A percentile compares a stretch with the other conserved stretches of the same genome.
Evolutionary conservation across 2,113 vertebrate genomes (phyloP).

Genomic region (Glaucomys volans): DNA sequence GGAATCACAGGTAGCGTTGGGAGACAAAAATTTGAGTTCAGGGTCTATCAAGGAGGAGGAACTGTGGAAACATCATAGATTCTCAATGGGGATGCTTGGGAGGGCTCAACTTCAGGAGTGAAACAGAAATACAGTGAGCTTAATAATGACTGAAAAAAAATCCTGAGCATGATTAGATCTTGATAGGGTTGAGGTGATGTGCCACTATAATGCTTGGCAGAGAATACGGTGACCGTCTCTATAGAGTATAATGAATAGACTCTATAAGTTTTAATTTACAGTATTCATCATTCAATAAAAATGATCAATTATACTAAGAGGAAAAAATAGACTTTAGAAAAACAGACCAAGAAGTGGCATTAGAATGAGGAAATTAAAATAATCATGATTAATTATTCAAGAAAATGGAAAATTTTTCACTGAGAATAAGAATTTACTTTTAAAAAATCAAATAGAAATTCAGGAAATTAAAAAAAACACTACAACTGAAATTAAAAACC

Average conservation of each 20-base stretch:
- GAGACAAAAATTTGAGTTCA: not conserved
- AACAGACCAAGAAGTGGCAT: not conserved
- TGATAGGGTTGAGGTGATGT: not conserved
- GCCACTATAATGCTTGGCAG: not conserved
- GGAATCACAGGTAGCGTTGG: not conserved
- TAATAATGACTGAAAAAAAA: not conserved
- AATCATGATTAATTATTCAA: not conserved
- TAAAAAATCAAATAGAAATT: slow-evolving; percentile 11
- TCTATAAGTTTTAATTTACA: not conserved
- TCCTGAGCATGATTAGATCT: not conserved
- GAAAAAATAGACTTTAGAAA: not conserved
- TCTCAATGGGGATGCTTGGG: not conserved
- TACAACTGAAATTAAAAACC: not conserved
- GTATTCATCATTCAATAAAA: not conserved
- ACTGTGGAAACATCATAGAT: not conserved
- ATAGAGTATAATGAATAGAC: not conserved
- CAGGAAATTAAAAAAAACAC: not conserved
- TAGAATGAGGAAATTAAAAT: not conserved
- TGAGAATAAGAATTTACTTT: not conserved
- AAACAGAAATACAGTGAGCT: not conserved
- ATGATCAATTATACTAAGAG: not conserved
- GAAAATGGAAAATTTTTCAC: not conserved
- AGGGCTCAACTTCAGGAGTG: not conserved
- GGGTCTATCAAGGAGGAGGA: not conserved
- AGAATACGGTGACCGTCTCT: not conserved